Base-by-base conservation (phyloP, 1,140 invertebrate genomes). In the Lucilia cuprina region DNA sequence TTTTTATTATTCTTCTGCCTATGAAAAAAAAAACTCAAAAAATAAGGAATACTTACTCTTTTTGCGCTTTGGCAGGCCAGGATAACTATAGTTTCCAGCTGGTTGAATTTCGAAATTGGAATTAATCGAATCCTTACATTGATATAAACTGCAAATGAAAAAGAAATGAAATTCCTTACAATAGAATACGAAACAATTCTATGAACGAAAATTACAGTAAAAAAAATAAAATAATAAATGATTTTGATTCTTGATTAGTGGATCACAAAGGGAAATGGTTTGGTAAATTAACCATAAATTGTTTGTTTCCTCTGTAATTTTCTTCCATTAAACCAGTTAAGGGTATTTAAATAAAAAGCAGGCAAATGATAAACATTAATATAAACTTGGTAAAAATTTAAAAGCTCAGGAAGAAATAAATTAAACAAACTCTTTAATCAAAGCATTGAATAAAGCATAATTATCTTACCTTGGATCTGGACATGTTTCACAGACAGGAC, bases 101-200 rank as follows among this genome's bases (percentile, higher is more conserved):
- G 92, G 92, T 83, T 92, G 91, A 74, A 94, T 92, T 84, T 94
- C 93, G 90, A 94, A 91, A 86, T 92, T 91, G 55, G 93, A 92
- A 50, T 93, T 89, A 74, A 94, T 92, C 4, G 93, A 92, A 17
- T 94, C 92, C 85, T 93, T 93, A 88, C 94, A 95, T 80, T 93
- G 93, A 50, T 92, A 89, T 30, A 92, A 89, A 84, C 92, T 91
- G 25, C 19, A 41, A 13, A 80, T 74, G n/a, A 70, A 70, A 5
- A 70, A 65, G n/a, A 70, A 70, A 5, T 14, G n/a, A 60, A 8
- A 41, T 41, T 41, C 7, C 41, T 41, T 41, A 41, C 41, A 41
- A 60, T n/a, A n/a, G 14, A 17, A 60, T 60, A 7, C 13, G 14
- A n/a, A 60, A 60, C n/a, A 60, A 60, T n/a, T n/a, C n/a, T 14